Evolutionary conservation across 2,888 invertebrate genomes (phyloP), one percentile per base, ranked within the genome.

Genomic region (Drosophila conformis): DNA sequence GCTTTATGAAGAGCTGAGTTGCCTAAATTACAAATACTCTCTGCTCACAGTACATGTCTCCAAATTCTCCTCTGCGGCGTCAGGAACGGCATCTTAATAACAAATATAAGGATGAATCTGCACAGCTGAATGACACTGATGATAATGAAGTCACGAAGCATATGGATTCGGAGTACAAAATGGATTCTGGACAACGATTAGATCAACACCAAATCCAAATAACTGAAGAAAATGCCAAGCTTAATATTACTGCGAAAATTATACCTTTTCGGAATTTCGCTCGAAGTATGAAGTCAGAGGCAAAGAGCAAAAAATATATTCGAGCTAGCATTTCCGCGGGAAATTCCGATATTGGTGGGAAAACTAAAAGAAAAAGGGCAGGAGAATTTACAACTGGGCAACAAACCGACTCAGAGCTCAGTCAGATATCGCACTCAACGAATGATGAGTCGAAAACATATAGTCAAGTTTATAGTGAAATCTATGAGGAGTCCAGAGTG

Each of bases 401-500:
- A 8, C 38, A 40, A 15, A 52, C 63, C 7, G 80, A 76, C 18
- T 40, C 66, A 2, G 75, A 67, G 2, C 0, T 52, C 1, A 74
- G 75, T 31, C 79, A 68, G 40, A 4, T 64, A 5, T 52, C 76
- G 8, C 48, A 36, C 27, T 40, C 61, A 1, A 75, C 88, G 7
- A 82, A 65, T 11, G 86, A 85, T 2, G 54, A 68, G 7, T 85
- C 86, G 1, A 77, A 82, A 56, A 87, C 76, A 18, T 80, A 80
- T 13, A 83, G 83, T 54, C 69, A 83, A 57, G 66, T 83, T 7
- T 83, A 82, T 21, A 85, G 83, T 46, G 88, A 87, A 57, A 77
- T 87, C n/a, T 75, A 49, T 11, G 71, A 85, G 31, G 83, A 83
- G 63, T 85, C 80, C 0, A 76, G 48, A 29, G 64, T 59, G 1